A percentile compares a stretch with the other conserved stretches of the same genome.
Conservation (phyloP, 2,797 vertebrate genomes). For the Cuculus canorus region DNA sequence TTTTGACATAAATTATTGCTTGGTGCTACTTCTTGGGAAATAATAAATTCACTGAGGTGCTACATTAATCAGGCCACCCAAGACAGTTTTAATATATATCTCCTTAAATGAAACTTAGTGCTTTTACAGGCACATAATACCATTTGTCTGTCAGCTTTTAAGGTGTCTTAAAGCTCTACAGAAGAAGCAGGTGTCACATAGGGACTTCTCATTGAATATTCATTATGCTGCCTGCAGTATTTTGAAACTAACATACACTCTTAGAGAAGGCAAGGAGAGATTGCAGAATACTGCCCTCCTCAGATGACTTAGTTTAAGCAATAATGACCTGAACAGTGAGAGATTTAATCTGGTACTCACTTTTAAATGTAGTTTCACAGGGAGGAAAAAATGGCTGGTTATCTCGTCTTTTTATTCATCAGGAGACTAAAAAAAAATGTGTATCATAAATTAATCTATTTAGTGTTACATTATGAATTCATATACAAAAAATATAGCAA, state of each 20-base stretch:
- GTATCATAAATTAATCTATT: not conserved
- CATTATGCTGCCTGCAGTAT: conserved; percentile 11
- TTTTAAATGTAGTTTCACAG: not conserved
- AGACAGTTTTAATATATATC: conserved; percentile 48
- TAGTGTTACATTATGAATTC: not conserved
- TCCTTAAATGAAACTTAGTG: conserved; percentile 60
- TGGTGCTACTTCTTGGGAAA: conserved; percentile 38
- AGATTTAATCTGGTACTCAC: not conserved
- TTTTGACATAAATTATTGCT: conserved; percentile 60
- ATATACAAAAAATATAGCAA: not conserved
- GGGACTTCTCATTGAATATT: conserved; percentile 61
- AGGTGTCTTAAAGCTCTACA: conserved; percentile 34
- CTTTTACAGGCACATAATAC: conserved; percentile 52
- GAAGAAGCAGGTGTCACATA: conserved; percentile 32
- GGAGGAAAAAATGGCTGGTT: not conserved
- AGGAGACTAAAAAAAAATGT: not conserved
- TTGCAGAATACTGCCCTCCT: conserved; percentile 1
- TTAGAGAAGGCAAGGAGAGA: not conserved
- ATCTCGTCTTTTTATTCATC: not conserved
- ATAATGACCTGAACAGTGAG: conserved; percentile 11
- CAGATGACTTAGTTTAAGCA: not conserved
- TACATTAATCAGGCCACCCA: conserved; percentile 51
- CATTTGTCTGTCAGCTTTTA: conserved; percentile 48
- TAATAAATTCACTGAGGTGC: conserved; percentile 54
- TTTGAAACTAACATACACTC: conserved; percentile 25